A percentile compares a stretch with the other conserved stretches of the same genome.
phyloP scores from a whole-genome alignment of 2,797 vertebrate species.

The Loriculus beryllinus region DNA sequence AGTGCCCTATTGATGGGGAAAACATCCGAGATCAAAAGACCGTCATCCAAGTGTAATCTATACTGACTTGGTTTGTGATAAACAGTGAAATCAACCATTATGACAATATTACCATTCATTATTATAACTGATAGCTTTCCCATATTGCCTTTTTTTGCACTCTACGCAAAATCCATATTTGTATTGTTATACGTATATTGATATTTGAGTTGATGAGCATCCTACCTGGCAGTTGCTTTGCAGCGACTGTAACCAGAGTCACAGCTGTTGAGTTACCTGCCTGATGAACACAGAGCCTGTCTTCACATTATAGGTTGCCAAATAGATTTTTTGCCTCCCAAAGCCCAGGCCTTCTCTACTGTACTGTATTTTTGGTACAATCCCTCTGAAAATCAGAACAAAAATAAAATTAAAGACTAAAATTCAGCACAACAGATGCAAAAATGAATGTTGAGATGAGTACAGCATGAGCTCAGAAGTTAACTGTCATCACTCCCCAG shows the following conservation, averaged over 20 bases:
- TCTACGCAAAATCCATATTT: background rate
- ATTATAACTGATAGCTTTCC: background rate
- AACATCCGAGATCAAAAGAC: constrained; percentile 30
- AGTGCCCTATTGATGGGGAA: background rate
- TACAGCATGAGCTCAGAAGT: constrained; percentile 37
- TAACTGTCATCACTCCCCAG: constrained; percentile 43
- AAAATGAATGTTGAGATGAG: constrained; percentile 53
- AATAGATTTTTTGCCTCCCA: background rate
- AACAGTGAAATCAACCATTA: background rate
- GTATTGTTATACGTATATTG: background rate
- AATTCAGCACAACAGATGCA: constrained; percentile 58
- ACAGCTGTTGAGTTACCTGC: background rate
- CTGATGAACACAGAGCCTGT: background rate
- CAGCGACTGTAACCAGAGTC: background rate
- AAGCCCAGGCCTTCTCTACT: background rate
- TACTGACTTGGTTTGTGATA: background rate
- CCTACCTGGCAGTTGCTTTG: background rate
- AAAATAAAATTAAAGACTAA: background rate
- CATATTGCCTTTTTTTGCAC: background rate
- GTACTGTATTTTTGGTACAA: background rate
- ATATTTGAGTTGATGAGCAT: background rate
- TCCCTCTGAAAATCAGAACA: background rate
- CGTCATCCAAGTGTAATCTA: background rate
- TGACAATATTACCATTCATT: background rate
- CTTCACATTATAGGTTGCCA: background rate